These are phyloP conservation scores for Zaprionus lineosus DNA, from an alignment of 2,888 invertebrate species.

Conservation along the genomic window DNA sequence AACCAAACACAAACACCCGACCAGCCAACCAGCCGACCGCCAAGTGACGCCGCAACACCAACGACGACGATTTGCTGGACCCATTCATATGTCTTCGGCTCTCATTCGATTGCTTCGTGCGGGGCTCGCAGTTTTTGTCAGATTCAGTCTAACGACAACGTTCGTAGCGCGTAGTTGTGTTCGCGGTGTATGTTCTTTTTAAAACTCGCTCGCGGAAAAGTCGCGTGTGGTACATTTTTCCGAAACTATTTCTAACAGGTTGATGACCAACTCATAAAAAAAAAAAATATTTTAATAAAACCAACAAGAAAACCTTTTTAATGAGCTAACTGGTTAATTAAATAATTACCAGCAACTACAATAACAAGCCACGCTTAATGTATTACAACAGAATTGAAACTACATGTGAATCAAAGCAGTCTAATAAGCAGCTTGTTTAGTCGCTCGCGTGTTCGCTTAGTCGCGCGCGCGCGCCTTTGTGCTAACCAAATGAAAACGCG, in stretches of 20 bases:
- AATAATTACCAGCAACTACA: too few relatives aligned
- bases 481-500: slow-evolving; percentile 35
- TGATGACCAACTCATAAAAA: slow-evolving; percentile 5
- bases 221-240: slow-evolving; percentile 22
- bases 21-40: slow-evolving; percentile 5
- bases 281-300: slow-evolving; percentile 1
- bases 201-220: slow-evolving; percentile 9
- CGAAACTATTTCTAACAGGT: slow-evolving; percentile 38
- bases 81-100: slow-evolving; percentile 58
- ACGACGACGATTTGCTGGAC: slow-evolving; percentile 58
- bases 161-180: slow-evolving; percentile 73
- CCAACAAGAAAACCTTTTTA: background rate
- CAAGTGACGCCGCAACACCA: slow-evolving; percentile 14
- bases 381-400: too few relatives aligned
- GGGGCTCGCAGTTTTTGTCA: slow-evolving; percentile 19
- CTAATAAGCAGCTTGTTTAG: slow-evolving; percentile 25
- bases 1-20: slow-evolving; percentile 8
- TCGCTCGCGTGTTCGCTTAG: slow-evolving; percentile 61
- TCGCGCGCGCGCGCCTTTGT: slow-evolving; percentile 28
- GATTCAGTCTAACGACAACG: slow-evolving; percentile 71
- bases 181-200: background rate
- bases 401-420: slow-evolving; percentile 14
- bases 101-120: slow-evolving; percentile 39
- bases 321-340: too few relatives aligned
- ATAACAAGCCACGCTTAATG: slow-evolving; percentile 8